Evolutionary conservation across 2,888 invertebrate genomes (phyloP).

Genomic region (Crepidodera aurea): DNA sequence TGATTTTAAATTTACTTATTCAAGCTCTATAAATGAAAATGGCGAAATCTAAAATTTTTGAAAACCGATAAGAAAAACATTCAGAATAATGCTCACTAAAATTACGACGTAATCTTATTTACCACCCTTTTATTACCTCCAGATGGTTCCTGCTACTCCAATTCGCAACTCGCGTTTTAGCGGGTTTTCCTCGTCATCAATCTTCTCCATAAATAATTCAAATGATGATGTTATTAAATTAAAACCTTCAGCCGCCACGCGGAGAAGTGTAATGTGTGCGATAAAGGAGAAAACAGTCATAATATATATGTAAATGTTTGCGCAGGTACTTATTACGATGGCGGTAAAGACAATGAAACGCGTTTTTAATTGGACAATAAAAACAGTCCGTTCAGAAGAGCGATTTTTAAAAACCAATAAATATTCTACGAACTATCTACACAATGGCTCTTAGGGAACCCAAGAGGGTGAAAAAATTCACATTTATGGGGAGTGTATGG

Average conservation of each 20-base stretch:
- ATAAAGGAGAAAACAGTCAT: constrained; percentile 18
- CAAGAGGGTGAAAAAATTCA: too few species aligned
- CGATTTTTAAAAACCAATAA: too few species aligned
- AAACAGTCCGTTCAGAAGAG: too few species aligned
- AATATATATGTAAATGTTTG: constrained; percentile 22
- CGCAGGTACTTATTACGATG: constrained; percentile 9
- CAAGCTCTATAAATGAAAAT: too few species aligned
- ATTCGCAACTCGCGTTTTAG: not conserved
- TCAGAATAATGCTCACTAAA: too few species aligned
- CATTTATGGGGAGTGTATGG: too few species aligned
- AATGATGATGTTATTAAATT: constrained; percentile 1
- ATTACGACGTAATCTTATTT: not conserved
- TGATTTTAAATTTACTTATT: too few species aligned
- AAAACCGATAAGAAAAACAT: too few species aligned
- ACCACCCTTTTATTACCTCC: not conserved
- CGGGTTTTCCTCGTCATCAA: not conserved
- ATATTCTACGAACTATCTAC: too few species aligned
- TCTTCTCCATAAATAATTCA: not conserved
- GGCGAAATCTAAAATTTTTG: too few species aligned
- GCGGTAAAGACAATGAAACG: constrained; percentile 17
- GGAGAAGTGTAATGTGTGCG: constrained; percentile 4
- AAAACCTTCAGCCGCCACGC: not conserved
- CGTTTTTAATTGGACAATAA: too few species aligned
- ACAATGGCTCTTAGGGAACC: too few species aligned
- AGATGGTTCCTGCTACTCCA: not conserved